phyloP scores from a whole-genome alignment of 23 tunicate species.

The Ciona savignyi region DNA sequence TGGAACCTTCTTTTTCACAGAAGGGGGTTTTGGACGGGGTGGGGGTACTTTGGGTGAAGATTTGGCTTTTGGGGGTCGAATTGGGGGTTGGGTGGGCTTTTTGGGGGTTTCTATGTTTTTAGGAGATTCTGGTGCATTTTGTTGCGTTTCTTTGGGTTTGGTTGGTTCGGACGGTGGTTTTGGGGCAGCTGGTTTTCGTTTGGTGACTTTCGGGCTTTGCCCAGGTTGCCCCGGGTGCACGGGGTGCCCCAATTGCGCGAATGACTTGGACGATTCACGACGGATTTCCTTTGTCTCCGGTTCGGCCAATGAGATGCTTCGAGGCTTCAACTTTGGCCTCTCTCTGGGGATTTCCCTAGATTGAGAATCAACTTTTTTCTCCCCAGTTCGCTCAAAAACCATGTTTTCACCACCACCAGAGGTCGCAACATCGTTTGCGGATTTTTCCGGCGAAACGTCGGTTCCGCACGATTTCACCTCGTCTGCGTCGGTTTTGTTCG shows the following conservation, averaged over 20 bases:
- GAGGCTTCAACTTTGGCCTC: neutral
- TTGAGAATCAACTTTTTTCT: neutral
- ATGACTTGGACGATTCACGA: too few relatives aligned
- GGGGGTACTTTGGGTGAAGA: conserved; percentile 7
- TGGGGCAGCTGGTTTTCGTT: conserved; percentile 34
- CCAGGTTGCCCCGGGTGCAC: too few relatives aligned
- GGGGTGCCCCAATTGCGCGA: too few relatives aligned
- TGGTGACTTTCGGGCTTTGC: neutral
- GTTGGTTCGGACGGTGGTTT: conserved; percentile 6
- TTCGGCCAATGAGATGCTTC: neutral
- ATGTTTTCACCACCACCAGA: too few relatives aligned
- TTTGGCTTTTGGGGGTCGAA: neutral
- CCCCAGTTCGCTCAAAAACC: neutral
- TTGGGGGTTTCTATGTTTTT: too few relatives aligned
- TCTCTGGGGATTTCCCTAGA: neutral
- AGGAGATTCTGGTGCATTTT: too few relatives aligned
- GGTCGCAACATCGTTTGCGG: neutral
- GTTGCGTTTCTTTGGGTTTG: neutral
- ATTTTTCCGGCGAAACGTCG: neutral
- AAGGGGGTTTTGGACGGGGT: conserved; percentile 36
- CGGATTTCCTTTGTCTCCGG: neutral
- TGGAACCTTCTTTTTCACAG: conserved; percentile 23
- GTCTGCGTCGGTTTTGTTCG: too few relatives aligned
- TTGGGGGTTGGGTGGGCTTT: neutral
- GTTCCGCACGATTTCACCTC: too few relatives aligned